Percentiles rank a stretch among this genome's conserved stretches.
Conservation (phyloP, 2,888 invertebrate species). For the Sturmia bella region DNA sequence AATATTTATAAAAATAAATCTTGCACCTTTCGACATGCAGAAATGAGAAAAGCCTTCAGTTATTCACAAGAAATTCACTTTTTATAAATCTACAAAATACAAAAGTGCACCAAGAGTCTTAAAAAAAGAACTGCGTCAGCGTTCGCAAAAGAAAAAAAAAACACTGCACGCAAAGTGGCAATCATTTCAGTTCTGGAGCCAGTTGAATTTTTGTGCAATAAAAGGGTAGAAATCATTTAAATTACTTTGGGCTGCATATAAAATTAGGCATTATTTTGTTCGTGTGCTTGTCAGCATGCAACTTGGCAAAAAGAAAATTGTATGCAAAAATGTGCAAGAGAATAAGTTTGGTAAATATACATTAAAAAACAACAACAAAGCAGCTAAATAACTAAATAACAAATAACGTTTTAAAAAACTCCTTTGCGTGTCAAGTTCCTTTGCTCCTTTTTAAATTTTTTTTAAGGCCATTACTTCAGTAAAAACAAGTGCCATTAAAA, state of each 20-base stretch:
- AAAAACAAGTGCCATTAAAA: no score
- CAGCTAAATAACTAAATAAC: constrained; percentile 1
- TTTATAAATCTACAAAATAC: constrained; percentile 5
- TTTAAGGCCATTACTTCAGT: no score
- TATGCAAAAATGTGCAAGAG: constrained; percentile 2
- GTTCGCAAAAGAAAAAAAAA: constrained; percentile 1
- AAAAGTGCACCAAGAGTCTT: constrained; percentile 5
- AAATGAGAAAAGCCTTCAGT: constrained; percentile 1
- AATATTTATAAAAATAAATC: constrained; percentile 22
- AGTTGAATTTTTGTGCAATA: neutral
- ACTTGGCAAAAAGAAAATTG: constrained; percentile 26
- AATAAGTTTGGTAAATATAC: neutral
- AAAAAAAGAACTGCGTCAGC: constrained; percentile 3
- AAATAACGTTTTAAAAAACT: neutral
- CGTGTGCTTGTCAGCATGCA: constrained; percentile 14
- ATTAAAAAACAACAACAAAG: constrained; percentile 10
- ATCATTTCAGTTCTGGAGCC: constrained; percentile 45
- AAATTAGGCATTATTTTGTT: constrained; percentile 18
- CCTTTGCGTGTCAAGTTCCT: no score
- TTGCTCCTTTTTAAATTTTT: no score
- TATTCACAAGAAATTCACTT: constrained; percentile 14
- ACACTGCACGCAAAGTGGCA: constrained; percentile 57
- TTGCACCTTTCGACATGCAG: neutral
- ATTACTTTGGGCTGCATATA: constrained; percentile 8
- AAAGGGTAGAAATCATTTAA: constrained; percentile 19